A percentile compares a stretch with the other conserved stretches of the same genome.
These are phyloP conservation scores for Trialeurodes vaporariorum DNA, from an alignment of 1,140 invertebrate genomes.

Conservation along the genomic window DNA sequence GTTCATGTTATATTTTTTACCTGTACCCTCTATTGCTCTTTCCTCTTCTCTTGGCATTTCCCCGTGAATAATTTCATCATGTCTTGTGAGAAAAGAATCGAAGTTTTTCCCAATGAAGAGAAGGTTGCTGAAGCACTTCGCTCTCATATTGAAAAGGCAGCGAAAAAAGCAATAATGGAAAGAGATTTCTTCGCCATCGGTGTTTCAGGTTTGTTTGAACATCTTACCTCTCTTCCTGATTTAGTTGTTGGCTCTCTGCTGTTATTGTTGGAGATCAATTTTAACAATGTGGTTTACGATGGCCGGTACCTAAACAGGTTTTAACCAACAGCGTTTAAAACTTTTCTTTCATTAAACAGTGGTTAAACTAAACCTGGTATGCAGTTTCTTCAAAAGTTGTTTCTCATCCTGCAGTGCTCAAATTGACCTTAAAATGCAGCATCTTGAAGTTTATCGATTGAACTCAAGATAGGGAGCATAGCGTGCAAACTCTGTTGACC, in stretches of 20 bases:
- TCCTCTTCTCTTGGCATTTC: too few species aligned
- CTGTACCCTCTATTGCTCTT: too few species aligned
- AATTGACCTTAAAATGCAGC: too few species aligned
- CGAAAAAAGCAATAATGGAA: background rate
- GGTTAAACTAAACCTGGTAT: background rate
- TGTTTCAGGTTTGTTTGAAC: background rate
- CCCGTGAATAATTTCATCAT: too few species aligned
- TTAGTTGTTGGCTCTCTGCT: slow-evolving; percentile 2
- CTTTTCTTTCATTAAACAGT: background rate
- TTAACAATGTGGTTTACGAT: background rate
- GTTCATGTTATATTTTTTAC: too few species aligned
- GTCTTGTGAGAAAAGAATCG: background rate
- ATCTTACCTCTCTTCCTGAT: background rate
- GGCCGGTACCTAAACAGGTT: too few species aligned
- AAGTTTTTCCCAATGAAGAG: background rate
- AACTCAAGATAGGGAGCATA: too few species aligned
- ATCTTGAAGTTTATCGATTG: too few species aligned
- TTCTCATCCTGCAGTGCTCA: too few species aligned
- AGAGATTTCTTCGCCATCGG: slow-evolving; percentile 11
- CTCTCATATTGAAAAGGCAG: background rate
- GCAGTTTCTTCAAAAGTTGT: background rate
- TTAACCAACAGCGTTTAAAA: background rate
- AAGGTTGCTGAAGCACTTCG: background rate
- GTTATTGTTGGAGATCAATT: background rate
- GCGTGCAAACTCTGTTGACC: too few species aligned